Percentiles rank a stretch among this genome's conserved stretches.
phyloP scores from a whole-genome alignment of 2,797 vertebrate genomes.

The Toxotes lorentzi region DNA sequence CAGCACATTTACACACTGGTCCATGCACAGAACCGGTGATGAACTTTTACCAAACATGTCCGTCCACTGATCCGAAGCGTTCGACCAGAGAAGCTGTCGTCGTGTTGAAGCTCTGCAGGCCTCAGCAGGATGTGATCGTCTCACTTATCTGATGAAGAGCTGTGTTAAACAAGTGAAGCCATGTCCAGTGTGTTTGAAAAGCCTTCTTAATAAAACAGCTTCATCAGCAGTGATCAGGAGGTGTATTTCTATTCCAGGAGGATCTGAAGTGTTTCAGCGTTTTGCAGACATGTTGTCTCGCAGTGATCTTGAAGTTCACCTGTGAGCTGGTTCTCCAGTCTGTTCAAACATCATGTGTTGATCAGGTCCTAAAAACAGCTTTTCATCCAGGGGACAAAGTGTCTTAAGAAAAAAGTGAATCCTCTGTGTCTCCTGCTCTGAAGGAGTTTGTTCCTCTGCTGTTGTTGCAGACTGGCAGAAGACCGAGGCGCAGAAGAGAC shows the following conservation, averaged over 20 bases:
- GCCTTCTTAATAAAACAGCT: not conserved
- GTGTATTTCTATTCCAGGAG: not conserved
- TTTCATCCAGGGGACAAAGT: not conserved
- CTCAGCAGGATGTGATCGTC: not conserved
- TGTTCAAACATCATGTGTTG: not conserved
- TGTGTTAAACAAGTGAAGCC: not conserved
- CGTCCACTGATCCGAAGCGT: slow-evolving; percentile 2
- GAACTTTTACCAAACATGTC: slow-evolving; percentile 19
- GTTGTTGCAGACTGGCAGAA: slow-evolving; percentile 94
- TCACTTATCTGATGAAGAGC: not conserved
- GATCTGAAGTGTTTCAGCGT: not conserved
- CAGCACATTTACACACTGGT: slow-evolving; percentile 3
- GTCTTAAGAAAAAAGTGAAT: not conserved
- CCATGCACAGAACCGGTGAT: slow-evolving; percentile 4
- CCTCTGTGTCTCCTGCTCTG: slow-evolving; percentile 24
- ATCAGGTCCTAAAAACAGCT: not conserved
- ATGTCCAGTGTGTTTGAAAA: not conserved
- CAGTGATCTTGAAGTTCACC: not conserved
- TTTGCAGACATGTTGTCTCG: not conserved
- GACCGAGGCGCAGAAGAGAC: slow-evolving; percentile 96
- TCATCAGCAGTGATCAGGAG: not conserved
- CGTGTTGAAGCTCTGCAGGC: not conserved
- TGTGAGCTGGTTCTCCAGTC: not conserved
- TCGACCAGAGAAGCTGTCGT: not conserved
- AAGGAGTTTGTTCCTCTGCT: slow-evolving; percentile 33